Conservation (phyloP, 2,888 invertebrate genomes). For the Allolobophora icterica region DNA sequence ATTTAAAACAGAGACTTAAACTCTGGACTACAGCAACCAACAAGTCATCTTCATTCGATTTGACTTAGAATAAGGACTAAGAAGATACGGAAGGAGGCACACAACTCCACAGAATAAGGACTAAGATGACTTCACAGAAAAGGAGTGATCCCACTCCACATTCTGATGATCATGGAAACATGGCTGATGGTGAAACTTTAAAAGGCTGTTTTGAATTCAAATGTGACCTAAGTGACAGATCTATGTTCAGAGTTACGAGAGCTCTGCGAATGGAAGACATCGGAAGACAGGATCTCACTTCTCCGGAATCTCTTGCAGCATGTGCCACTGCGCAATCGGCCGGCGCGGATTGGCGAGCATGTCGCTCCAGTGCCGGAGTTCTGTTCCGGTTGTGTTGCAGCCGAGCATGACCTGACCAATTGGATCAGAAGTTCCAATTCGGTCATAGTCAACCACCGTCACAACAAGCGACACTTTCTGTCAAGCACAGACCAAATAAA, state of each 20-base stretch:
- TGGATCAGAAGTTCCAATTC: conserved; percentile 98
- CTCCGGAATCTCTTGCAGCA: conserved; percentile 93
- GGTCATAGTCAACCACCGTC: conserved; percentile 99
- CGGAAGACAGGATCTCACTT: conserved; percentile 65
- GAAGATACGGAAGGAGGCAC: not conserved
- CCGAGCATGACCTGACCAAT: conserved; percentile 68
- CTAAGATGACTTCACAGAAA: no score
- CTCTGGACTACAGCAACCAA: not conserved
- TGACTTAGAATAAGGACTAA: conserved; percentile 5
- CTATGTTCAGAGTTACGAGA: not conserved
- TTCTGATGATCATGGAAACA: not conserved
- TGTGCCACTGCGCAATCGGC: conserved; percentile 99
- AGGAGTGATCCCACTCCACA: no score
- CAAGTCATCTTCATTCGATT: not conserved
- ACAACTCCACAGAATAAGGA: not conserved
- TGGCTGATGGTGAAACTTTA: not conserved
- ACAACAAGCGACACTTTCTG: conserved; percentile 99
- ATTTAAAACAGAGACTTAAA: not conserved
- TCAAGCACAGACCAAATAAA: not conserved
- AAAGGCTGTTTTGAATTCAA: not conserved
- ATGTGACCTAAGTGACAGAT: not conserved
- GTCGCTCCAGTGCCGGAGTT: conserved; percentile 99
- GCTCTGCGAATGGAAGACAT: not conserved
- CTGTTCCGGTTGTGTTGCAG: conserved; percentile 70
- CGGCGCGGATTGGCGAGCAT: conserved; percentile 98